A percentile compares a stretch with the other conserved stretches of the same genome.
phyloP scores from a whole-genome alignment of 2,888 invertebrate genomes.

The Andrena trimmerana region DNA sequence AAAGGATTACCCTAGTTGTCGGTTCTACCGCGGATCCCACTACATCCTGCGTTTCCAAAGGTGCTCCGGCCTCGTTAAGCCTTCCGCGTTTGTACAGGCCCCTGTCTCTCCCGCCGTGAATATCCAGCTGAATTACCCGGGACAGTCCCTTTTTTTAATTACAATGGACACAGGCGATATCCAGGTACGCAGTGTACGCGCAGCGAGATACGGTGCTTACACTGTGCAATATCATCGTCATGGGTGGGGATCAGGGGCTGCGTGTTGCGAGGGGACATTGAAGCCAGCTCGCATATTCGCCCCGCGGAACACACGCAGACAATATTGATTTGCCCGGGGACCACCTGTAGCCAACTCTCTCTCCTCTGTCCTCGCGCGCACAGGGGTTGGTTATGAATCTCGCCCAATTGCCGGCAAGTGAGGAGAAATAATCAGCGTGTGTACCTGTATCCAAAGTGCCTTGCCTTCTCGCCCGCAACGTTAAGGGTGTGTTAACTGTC shows the following conservation, averaged over 20 bases:
- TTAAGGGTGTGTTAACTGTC: not conserved
- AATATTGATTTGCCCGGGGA: slow-evolving; percentile 76
- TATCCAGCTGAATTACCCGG: not conserved
- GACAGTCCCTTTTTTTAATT: slow-evolving; percentile 28
- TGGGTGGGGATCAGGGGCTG: slow-evolving; percentile 46
- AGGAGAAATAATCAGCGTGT: slow-evolving; percentile 54
- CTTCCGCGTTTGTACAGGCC: not conserved
- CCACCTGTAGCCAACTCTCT: slow-evolving; percentile 74
- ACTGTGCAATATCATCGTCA: slow-evolving; percentile 54
- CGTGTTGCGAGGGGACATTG: slow-evolving; percentile 47
- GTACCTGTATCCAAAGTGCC: not conserved
- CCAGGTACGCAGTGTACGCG: slow-evolving; percentile 4
- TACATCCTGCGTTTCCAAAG: not conserved
- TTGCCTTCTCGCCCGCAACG: not conserved
- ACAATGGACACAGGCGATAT: slow-evolving; percentile 18
- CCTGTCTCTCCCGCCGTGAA: not conserved
- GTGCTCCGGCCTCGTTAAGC: not conserved
- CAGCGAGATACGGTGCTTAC: slow-evolving; percentile 29
- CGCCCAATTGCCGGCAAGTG: slow-evolving; percentile 56
- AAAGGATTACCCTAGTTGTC: not conserved
- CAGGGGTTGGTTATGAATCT: slow-evolving; percentile 63
- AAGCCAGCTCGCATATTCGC: slow-evolving; percentile 62
- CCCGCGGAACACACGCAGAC: slow-evolving; percentile 58
- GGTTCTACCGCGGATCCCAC: not conserved
- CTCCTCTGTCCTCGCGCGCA: slow-evolving; percentile 26